A percentile compares a stretch with the other conserved stretches of the same genome.
Conservation (phyloP, 2,113 vertebrate genomes). For the Vulpes lagopus region DNA sequence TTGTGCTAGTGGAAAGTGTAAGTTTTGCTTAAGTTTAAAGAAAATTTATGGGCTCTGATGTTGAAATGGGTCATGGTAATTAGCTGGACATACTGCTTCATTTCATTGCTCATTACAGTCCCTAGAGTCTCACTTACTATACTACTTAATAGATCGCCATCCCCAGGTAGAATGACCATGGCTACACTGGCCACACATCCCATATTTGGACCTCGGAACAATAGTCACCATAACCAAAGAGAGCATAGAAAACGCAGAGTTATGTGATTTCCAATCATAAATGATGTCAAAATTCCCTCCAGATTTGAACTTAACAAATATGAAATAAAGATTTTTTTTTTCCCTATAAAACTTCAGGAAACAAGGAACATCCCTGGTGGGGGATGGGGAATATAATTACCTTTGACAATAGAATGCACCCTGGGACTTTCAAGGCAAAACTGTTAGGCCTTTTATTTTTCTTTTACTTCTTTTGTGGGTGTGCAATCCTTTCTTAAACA, state of each 20-base stretch:
- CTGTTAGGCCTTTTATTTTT: slow-evolving; percentile 71
- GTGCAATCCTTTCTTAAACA: slow-evolving; percentile 83
- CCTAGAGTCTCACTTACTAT: neutral
- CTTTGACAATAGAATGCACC: slow-evolving; percentile 67
- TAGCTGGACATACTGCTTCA: neutral
- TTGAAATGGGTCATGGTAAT: neutral
- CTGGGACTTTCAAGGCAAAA: slow-evolving; percentile 71
- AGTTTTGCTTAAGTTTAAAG: slow-evolving; percentile 15
- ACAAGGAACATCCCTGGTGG: neutral
- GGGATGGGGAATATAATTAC: slow-evolving; percentile 8
- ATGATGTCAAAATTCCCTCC: neutral
- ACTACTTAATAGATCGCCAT: neutral
- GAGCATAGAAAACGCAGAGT: neutral
- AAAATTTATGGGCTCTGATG: neutral
- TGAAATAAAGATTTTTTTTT: neutral
- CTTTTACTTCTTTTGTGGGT: slow-evolving; percentile 71
- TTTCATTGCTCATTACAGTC: neutral
- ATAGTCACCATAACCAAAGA: neutral
- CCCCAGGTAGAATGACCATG: neutral
- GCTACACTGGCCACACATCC: neutral
- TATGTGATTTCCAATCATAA: neutral
- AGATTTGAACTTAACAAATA: neutral
- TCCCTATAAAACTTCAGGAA: slow-evolving; percentile 18
- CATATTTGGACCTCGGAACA: neutral
- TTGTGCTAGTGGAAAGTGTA: neutral